Base-by-base conservation (phyloP, 2,113 vertebrate genomes). In the Otocyon megalotis region DNA sequence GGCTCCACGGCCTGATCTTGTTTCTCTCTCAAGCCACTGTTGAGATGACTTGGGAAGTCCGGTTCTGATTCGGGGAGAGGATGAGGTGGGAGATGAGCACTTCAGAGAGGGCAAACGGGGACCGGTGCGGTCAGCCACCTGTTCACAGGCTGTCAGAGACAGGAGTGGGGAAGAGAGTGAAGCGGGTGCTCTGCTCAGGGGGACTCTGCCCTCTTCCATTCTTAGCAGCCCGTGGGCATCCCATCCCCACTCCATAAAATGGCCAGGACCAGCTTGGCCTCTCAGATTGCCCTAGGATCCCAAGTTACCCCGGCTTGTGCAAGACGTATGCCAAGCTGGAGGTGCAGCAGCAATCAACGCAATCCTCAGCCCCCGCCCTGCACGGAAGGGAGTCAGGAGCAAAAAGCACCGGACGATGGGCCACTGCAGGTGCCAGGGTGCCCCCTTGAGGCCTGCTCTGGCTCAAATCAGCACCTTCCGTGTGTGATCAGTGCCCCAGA, bases 321-420 rank as follows among this genome's bases (percentile, higher is more conserved):
- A 8, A 12, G 48, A 56, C 67, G 11, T 7, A 0, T 9, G 10
- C 26, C 22, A 72, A 60, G 26, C 24, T 74, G 58, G 35, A 79
- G 26, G 8, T 14, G 65, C 43, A 9, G 43, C 16, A 15, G 71
- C 32, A 48, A 16, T 14, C 69, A 4, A 1, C 3, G 12, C 3
- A 11, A 6, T 11, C 6, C 67, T 53, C 10, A 6, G 50, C 17
- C 15, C 71, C 62, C 71, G 28, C 67, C 30, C 53, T 0, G 8
- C 13, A 16, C 1, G 0, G 9, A 12, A 22, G 58, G n/a, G 12
- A 58, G 37, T n/a, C 3, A 0, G 15, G 48, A 14, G n/a, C 30
- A 14, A 22, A 43, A 32, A 30, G 17, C 54, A 7, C 65, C 12
- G 9, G 0, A 16, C 2, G 1, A 2, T 8, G n/a, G 83, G 65